Evolutionary conservation across 2,888 invertebrate species (phyloP).

Genomic region (Stenurella melanura): DNA sequence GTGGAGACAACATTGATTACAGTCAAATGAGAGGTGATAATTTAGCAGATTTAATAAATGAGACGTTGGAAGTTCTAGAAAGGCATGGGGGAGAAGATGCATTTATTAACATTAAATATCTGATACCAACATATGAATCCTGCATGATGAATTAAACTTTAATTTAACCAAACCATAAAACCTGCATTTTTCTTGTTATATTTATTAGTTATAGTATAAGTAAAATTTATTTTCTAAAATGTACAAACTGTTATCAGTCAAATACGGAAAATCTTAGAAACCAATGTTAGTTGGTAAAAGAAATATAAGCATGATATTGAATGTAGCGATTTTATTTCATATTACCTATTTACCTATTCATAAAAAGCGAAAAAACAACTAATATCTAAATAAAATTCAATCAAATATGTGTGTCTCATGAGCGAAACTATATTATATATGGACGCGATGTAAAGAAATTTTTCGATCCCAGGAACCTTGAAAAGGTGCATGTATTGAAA

Average conservation of each 20-base stretch:
- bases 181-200: neutral
- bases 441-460: no score
- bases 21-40: constrained; percentile 90
- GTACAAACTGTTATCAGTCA: neutral
- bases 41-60: constrained; percentile 92
- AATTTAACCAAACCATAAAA: constrained; percentile 12
- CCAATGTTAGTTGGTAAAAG: neutral
- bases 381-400: no score
- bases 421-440: no score
- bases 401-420: no score
- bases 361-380: no score
- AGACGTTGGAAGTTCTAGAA: constrained; percentile 93
- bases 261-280: neutral
- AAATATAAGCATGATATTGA: neutral
- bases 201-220: neutral
- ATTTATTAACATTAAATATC: constrained; percentile 98
- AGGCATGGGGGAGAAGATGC: constrained; percentile 96
- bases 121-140: constrained; percentile 98
- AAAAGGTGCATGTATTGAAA: no score
- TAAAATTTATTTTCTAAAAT: neutral
- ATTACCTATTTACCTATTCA: neutral
- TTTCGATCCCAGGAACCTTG: no score
- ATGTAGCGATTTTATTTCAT: neutral
- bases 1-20: constrained; percentile 93
- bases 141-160: constrained; percentile 83